Evolutionary conservation across 2,888 invertebrate species (phyloP).

Genomic region (Lampropteryx suffumata): DNA sequence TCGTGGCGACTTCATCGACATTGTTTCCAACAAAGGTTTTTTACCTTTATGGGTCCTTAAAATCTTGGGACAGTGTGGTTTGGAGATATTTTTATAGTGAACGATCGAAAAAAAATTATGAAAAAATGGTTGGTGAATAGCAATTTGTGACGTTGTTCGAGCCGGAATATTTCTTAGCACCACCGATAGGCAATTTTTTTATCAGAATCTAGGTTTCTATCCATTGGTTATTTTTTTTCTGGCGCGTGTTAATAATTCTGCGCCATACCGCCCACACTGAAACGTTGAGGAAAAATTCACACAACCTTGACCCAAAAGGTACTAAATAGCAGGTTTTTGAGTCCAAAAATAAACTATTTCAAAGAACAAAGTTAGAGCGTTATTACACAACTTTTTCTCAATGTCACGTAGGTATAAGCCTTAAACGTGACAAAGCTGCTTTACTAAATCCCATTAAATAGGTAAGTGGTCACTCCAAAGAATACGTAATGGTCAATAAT

Average conservation of each 20-base stretch:
- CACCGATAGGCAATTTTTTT: too few relatives aligned
- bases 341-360: conserved; percentile 1
- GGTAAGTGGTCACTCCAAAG: conserved; percentile 20
- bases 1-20: conserved; percentile 61
- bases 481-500: conserved; percentile 19
- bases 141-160: neutral
- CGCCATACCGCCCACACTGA: too few relatives aligned
- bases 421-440: conserved; percentile 27
- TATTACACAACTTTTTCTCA: conserved; percentile 24
- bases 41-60: conserved; percentile 41
- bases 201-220: too few relatives aligned
- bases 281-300: too few relatives aligned
- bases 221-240: too few relatives aligned
- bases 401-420: conserved; percentile 25
- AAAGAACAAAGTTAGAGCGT: conserved; percentile 6
- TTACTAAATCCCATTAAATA: conserved; percentile 26
- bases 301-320: too few relatives aligned
- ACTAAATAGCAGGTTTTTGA: too few relatives aligned
- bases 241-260: too few relatives aligned
- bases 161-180: too few relatives aligned
- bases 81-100: conserved; percentile 22
- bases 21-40: conserved; percentile 55
- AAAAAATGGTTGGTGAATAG: neutral
- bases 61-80: conserved; percentile 40
- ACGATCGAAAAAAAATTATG: conserved; percentile 8